Conservation (phyloP, 1,140 invertebrate species). For the Anoplolepis gracilipes region DNA sequence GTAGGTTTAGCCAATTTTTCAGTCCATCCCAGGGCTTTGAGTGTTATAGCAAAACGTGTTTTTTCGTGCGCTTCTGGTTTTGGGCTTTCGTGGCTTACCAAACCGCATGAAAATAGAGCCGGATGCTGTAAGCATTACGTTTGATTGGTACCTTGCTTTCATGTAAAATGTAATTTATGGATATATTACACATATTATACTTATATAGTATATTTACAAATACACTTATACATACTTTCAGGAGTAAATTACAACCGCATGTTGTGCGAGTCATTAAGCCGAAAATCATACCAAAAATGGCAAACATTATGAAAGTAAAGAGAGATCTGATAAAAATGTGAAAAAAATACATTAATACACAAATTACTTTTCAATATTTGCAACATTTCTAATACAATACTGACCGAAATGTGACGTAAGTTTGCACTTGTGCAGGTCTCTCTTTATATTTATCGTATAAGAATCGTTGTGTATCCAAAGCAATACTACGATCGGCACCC, state of each 20-base stretch:
- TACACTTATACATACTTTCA: conserved; percentile 85
- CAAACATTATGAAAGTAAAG: conserved; percentile 83
- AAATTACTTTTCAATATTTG: conserved; percentile 31
- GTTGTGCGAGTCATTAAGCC: conserved; percentile 88
- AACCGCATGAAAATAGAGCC: conserved; percentile 90
- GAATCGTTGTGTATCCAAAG: conserved; percentile 91
- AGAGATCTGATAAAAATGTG: conserved; percentile 81
- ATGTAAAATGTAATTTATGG: neutral
- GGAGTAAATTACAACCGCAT: conserved; percentile 88
- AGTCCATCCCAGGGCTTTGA: conserved; percentile 93
- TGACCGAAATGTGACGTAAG: conserved; percentile 87
- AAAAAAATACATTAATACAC: conserved; percentile 46
- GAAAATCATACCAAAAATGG: conserved; percentile 88
- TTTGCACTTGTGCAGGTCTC: conserved; percentile 90
- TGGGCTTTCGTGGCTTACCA: conserved; percentile 89
- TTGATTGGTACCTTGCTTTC: neutral
- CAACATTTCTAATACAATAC: conserved; percentile 29
- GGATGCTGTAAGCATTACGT: conserved; percentile 87
- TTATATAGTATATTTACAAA: conserved; percentile 9
- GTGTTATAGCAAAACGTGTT: conserved; percentile 88
- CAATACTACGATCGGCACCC: conserved; percentile 93
- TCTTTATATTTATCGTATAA: conserved; percentile 89
- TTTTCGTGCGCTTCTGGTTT: conserved; percentile 88
- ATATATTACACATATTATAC: too few species aligned
- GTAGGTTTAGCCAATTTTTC: conserved; percentile 88